Evolutionary conservation across 2,797 vertebrate species (phyloP), one percentile per base, ranked within the genome.

Genomic region (Choloepus didactylus): DNA sequence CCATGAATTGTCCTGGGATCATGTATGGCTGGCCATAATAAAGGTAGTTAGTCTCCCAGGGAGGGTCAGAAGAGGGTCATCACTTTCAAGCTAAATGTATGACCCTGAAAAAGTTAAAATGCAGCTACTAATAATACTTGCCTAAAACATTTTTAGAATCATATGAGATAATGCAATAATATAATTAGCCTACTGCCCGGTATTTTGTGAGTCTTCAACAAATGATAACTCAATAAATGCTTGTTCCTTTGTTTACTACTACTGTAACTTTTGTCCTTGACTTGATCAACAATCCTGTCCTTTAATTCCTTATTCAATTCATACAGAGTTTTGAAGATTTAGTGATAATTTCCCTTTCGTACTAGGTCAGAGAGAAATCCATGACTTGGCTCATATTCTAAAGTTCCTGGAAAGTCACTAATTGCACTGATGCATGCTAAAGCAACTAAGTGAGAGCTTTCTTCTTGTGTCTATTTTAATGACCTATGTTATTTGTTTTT

Each of bases 231-330:
- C 12, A 81, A 56, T 19, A 56, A 46, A 23, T 54, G 54, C 44
- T 60, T 89, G 9, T 79, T 89, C 75, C 79, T 86, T 15, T 49
- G 75, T 76, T 89, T 75, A 51, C 5, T 73, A 41, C 79, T 64
- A 70, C 29, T 56, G 9, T 87, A 29, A 72, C 6, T n/a, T 87
- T 67, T 72, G 25, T 67, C 82, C 46, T 80, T 89, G 31, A 64
- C 21, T 9, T 70, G 38, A 23, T 41, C 59, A 86, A 62, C 16
- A 89, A 87, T n/a, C 16, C 25, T 62, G 8, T 56, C 59, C 9
- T 80, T 97, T 73, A 84, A 67, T 84, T 95, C 16, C 14, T 95
- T 86, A 80, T 64, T n/a, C 89, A 87, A 88, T 87, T 49, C 12
- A 93, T 23, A 67, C 9, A 80, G 1, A 67, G 8, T 38, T 93